These are phyloP conservation scores for Lasioglossum albipes DNA, from an alignment of 1,140 invertebrate species.

Conservation along the genomic window DNA sequence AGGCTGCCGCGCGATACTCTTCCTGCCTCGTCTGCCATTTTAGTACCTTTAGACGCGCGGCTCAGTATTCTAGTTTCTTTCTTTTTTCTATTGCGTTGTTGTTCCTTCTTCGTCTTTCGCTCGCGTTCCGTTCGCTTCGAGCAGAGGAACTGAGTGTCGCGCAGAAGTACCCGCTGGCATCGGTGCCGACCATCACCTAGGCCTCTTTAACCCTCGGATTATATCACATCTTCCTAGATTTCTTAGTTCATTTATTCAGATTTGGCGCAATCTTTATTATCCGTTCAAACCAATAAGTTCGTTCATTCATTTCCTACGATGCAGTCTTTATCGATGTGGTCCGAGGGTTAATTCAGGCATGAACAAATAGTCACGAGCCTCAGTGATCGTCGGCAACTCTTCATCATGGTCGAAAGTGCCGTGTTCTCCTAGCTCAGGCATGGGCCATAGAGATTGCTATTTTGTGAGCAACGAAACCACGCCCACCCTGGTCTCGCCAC, in stretches of 20 bases:
- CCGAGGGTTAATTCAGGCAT: too few species aligned
- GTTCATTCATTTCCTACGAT: too few species aligned
- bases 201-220: too few species aligned
- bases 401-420: not conserved
- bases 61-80: constrained; percentile 5
- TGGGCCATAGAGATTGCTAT: too few species aligned
- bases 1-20: constrained; percentile 29
- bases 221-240: too few species aligned
- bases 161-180: not conserved
- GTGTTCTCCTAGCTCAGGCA: not conserved
- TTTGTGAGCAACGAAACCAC: too few species aligned
- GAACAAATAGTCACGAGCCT: not conserved
- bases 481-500: too few species aligned
- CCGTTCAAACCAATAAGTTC: too few species aligned
- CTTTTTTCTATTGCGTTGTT: not conserved
- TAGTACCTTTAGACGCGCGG: constrained; percentile 22
- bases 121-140: constrained; percentile 25
- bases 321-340: too few species aligned
- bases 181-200: constrained; percentile 25
- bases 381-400: not conserved
- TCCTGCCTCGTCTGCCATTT: constrained; percentile 11
- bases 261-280: too few species aligned
- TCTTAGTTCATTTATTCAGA: too few species aligned
- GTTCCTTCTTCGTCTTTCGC: not conserved
- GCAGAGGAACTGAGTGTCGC: constrained; percentile 31